Evolutionary conservation across 30 jellyfish, hydroid and myxozoan genomes (phyloP).

Genomic region (Clytia hemisphaerica): DNA sequence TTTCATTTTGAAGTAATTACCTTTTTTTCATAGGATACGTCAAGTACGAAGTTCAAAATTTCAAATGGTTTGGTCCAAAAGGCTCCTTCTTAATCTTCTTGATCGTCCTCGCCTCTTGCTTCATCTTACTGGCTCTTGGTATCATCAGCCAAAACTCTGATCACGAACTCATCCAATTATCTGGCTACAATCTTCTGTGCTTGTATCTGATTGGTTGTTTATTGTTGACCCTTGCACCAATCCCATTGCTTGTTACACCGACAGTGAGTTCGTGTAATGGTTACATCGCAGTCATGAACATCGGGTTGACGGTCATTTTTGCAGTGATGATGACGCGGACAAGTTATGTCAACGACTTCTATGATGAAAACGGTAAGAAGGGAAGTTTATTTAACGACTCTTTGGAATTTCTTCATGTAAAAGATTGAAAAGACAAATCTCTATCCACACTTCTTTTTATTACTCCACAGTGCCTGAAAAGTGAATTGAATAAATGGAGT

Average conservation of each 20-base stretch:
- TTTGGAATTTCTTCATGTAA: too few species aligned
- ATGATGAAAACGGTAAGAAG: slow-evolving; percentile 61
- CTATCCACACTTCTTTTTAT: too few species aligned
- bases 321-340: slow-evolving; percentile 57
- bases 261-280: slow-evolving; percentile 39
- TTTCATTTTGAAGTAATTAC: too few species aligned
- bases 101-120: slow-evolving; percentile 73
- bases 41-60: slow-evolving; percentile 35
- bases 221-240: slow-evolving; percentile 57
- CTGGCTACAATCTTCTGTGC: slow-evolving; percentile 57
- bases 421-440: too few species aligned
- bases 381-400: too few species aligned
- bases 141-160: slow-evolving; percentile 83
- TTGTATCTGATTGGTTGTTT: slow-evolving; percentile 57
- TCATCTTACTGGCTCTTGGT: slow-evolving; percentile 66
- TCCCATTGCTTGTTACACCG: slow-evolving; percentile 72
- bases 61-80: slow-evolving; percentile 74
- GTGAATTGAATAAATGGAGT: too few species aligned
- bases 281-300: slow-evolving; percentile 59
- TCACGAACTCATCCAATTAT: slow-evolving; percentile 54
- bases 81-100: slow-evolving; percentile 75
- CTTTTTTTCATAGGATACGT: too few species aligned
- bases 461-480: too few species aligned
- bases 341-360: slow-evolving; percentile 16
- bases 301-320: slow-evolving; percentile 74